These are phyloP conservation scores for Pachyrhynchus sulphureomaculatus DNA, from an alignment of 1,140 invertebrate species.

Conservation along the genomic window DNA sequence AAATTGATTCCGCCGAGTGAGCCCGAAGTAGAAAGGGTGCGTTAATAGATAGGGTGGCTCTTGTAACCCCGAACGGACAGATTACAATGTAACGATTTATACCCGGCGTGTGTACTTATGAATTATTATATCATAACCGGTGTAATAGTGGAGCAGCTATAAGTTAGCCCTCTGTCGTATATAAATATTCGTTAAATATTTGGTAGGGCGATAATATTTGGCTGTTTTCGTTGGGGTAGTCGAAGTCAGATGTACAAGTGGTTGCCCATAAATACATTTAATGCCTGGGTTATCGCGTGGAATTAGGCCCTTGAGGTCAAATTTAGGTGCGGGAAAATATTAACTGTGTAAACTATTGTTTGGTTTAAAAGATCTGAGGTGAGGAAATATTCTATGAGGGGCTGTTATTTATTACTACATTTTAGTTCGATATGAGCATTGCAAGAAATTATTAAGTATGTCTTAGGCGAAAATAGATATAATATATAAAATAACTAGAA, in stretches of 20 bases:
- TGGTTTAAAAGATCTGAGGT: no score
- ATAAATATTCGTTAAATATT: slow-evolving; percentile 3
- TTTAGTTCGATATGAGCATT: no score
- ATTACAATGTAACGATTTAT: slow-evolving; percentile 35
- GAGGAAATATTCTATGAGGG: no score
- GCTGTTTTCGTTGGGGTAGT: slow-evolving; percentile 38
- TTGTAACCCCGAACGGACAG: slow-evolving; percentile 32
- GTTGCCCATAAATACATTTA: slow-evolving; percentile 48
- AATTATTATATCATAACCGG: slow-evolving; percentile 53
- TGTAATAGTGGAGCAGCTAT: slow-evolving; percentile 27
- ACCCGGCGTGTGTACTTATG: slow-evolving; percentile 46
- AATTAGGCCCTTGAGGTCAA: slow-evolving; percentile 27
- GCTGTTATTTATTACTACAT: no score
- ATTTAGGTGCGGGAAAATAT: neutral
- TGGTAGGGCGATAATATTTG: slow-evolving; percentile 13
- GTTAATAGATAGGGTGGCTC: slow-evolving; percentile 42
- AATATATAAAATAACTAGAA: no score
- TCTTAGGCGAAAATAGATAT: no score
- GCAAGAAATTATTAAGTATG: no score
- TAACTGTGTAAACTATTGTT: no score
- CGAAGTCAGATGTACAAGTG: slow-evolving; percentile 52
- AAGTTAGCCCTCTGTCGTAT: neutral
- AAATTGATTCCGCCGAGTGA: slow-evolving; percentile 45
- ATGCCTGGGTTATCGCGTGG: slow-evolving; percentile 42
- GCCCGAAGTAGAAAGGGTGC: slow-evolving; percentile 29